Evolutionary conservation across 1,140 invertebrate genomes (phyloP), one percentile per base, ranked within the genome.

Genomic region (Drosophila biarmipes): DNA sequence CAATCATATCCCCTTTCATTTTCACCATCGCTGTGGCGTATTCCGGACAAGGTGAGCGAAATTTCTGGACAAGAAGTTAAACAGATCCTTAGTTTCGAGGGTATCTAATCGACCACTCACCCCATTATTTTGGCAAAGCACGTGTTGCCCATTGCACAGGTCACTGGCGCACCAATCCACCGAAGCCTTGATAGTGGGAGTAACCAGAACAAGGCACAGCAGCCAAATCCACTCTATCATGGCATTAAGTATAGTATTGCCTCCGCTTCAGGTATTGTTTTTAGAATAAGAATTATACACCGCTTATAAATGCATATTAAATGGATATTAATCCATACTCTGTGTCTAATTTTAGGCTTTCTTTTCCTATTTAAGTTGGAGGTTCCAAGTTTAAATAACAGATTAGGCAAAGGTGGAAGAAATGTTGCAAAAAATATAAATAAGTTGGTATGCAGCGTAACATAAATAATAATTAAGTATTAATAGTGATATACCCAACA

Each of bases 41-140:
- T 0, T 11, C 3, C 0, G 61, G 52, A 19, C 52, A 64, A 17
- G 35, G 29, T 6, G 19, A 15, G 7, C 45, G 24, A 4, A 34
- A 35, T 17, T 53, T 40, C 49, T 62, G n/a, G 0, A 43, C 43
- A 10, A 8, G 6, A 27, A 19, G n/a, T 12, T 51, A 7, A 31
- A 4, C 14, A 7, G 7, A 27, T 46, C 21, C 1, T 27, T n/a
- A 5, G 2, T 6, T 52, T 19, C 12, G 5, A 0, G 4, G 31
- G 6, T 6, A 12, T 19, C 5, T 8, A 31, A 19, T 15, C 8
- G n/a, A 2, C 14, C 10, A 29, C 40, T 45, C 2, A 66, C 62
- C 17, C 54, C 45, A 21, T 66, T 17, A 11, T 66, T 45, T 2
- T 17, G 17, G 27, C 62, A 66, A 8, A 66, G 62, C 6, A 38